Base-by-base conservation (phyloP, 1,140 invertebrate species). In the Portunus trituberculatus region DNA sequence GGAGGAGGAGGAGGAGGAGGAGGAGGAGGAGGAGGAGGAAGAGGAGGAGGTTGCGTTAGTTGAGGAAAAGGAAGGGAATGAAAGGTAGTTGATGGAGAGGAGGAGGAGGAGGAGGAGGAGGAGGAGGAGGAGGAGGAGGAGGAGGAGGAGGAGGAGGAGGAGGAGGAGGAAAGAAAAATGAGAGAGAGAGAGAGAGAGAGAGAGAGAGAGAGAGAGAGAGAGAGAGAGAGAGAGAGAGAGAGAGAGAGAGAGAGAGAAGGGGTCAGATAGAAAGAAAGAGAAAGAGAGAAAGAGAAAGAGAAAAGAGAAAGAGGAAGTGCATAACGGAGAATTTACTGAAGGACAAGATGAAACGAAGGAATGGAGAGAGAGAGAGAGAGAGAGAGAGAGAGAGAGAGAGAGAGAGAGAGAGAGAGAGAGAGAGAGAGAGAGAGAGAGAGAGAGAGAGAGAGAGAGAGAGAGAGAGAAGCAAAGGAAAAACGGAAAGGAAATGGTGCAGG, bases 361-460 rank as follows among this genome's bases (percentile, higher is more conserved):
- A 59, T 12, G 20, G 52, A 59, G 52, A 59, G 52, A 59, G 52
- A 59, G 52, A 59, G 31, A 46, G 32, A 45, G n/a, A 45, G 45
- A 90, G 45, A 90, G 88, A 90, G 88, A 90, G 88, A 90, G 88
- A 90, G 88, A 90, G 88, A 90, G 88, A 90, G 88, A 90, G 88
- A 90, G 45, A 90, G 88, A 90, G 31, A 46, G 32, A 45, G n/a
- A 45, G 45, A 90, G 45, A 90, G 88, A 90, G 88, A 90, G 88
- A 90, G 88, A 90, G 88, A 90, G 88, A 90, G 88, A 90, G 88
- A 90, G 88, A 90, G 45, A 90, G 88, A 90, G 88, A 90, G 88
- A 90, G 88, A 90, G 29, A 90, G 88, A 90, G 88, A 90, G 88
- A 90, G 29, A 90, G 88, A 90, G 32, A 90, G 88, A 90, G 88